phyloP scores from a whole-genome alignment of 1,140 invertebrate species.

The Tetramorium alpestre region DNA sequence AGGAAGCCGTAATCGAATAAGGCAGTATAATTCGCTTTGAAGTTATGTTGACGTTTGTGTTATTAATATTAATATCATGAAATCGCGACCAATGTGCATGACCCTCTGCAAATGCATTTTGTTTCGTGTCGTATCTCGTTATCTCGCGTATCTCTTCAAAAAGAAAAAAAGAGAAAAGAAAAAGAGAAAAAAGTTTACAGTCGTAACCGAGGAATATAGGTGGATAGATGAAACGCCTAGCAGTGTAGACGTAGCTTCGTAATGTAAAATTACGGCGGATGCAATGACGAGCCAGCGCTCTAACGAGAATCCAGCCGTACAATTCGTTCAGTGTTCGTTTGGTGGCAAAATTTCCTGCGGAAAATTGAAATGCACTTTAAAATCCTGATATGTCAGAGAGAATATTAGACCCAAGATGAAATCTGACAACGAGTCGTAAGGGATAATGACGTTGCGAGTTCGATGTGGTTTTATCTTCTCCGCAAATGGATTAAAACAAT shows the following conservation, averaged over 20 bases:
- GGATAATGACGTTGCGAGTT: conserved; percentile 26
- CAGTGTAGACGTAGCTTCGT: not conserved
- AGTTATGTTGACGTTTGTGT: not conserved
- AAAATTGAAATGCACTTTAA: conserved; percentile 33
- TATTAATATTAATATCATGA: not conserved
- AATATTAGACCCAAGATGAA: not conserved
- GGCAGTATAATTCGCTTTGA: not conserved
- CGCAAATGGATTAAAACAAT: conserved; percentile 51
- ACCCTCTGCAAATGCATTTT: not conserved
- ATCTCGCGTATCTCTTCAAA: not conserved
- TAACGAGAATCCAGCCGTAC: conserved; percentile 3
- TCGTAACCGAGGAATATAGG: not conserved
- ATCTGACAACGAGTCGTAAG: conserved; percentile 39
- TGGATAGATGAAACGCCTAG: not conserved
- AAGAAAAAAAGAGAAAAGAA: not conserved
- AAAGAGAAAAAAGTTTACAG: not conserved
- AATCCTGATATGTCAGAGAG: not conserved
- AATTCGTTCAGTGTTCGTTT: conserved; percentile 12
- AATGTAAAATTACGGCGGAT: conserved; percentile 32
- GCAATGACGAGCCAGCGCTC: conserved; percentile 4
- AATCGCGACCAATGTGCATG: not conserved
- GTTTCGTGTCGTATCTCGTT: conserved; percentile 2
- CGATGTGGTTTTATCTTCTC: conserved; percentile 15
- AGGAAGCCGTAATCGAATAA: not conserved
- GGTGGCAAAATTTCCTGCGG: not conserved